Percentiles rank a stretch among this genome's conserved stretches.
Conservation (phyloP, 92 coral and sea anemone genomes). For the Parazoanthus swiftii region DNA sequence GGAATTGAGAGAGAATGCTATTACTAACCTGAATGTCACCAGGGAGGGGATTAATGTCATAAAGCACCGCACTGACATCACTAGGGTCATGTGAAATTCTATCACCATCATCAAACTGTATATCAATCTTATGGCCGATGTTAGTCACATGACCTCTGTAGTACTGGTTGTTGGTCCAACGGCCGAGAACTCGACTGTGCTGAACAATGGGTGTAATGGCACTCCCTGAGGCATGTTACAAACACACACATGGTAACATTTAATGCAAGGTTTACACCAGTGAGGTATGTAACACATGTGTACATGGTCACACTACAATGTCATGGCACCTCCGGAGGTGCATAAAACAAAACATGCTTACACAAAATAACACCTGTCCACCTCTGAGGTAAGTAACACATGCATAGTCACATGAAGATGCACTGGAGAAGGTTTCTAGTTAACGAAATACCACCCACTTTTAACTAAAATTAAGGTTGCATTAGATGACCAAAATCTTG, state of each 20-base stretch:
- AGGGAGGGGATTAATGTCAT: constrained; percentile 55
- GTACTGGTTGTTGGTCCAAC: constrained; percentile 55
- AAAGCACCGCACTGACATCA: constrained; percentile 57
- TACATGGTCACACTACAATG: too few relatives aligned
- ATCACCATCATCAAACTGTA: constrained; percentile 65
- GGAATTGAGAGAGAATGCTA: too few relatives aligned
- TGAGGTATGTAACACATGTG: too few relatives aligned
- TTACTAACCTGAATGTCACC: constrained; percentile 57
- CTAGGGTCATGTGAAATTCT: constrained; percentile 59
- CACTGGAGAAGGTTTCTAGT: background rate
- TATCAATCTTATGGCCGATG: constrained; percentile 56
- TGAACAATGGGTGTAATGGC: constrained; percentile 40
- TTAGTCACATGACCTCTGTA: constrained; percentile 63
- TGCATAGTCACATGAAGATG: background rate
- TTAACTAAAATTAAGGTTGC: background rate
- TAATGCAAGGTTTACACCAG: too few relatives aligned
- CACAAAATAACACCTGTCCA: too few relatives aligned
- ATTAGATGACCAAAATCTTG: background rate
- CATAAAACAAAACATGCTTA: too few relatives aligned
- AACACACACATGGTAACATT: background rate
- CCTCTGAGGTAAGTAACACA: background rate
- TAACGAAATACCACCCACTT: too few relatives aligned
- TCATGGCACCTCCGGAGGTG: too few relatives aligned
- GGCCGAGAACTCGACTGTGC: constrained; percentile 60
- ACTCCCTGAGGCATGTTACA: constrained; percentile 24